phyloP scores from a whole-genome alignment of 2,888 invertebrate genomes.

The Elmis aenea region DNA sequence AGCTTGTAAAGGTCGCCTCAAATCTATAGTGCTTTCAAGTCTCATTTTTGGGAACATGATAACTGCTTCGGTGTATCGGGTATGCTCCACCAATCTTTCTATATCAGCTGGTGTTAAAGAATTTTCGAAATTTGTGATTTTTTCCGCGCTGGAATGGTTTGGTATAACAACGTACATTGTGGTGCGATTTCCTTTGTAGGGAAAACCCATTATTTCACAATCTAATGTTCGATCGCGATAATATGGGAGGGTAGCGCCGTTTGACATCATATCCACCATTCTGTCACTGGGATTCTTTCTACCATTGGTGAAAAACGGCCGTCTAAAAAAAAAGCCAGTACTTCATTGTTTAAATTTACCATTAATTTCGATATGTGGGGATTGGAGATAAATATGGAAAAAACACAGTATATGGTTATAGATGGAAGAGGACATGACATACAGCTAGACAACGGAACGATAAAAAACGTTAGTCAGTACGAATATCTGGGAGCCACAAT shows the following conservation, averaged over 20 bases:
- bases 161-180: constrained; percentile 66
- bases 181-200: constrained; percentile 63
- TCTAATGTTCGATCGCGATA: constrained; percentile 49
- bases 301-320: constrained; percentile 54
- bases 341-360: too few relatives aligned
- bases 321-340: constrained; percentile 45
- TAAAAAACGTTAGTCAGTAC: too few relatives aligned
- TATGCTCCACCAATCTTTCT: constrained; percentile 48
- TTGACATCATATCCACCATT: constrained; percentile 63
- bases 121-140: constrained; percentile 49
- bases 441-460: too few relatives aligned
- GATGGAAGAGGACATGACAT: too few relatives aligned
- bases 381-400: too few relatives aligned
- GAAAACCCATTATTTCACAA: constrained; percentile 62
- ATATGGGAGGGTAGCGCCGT: constrained; percentile 57
- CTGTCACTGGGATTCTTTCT: constrained; percentile 42
- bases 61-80: constrained; percentile 49
- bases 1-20: constrained; percentile 52
- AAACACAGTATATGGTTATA: too few relatives aligned
- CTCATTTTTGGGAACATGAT: constrained; percentile 69
- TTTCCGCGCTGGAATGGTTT: constrained; percentile 45
- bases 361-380: too few relatives aligned
- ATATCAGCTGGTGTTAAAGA: constrained; percentile 49
- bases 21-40: constrained; percentile 54
- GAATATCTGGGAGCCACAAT: too few relatives aligned